phyloP scores from a whole-genome alignment of 2,797 vertebrate species.

The Rhinoraja longicauda region DNA sequence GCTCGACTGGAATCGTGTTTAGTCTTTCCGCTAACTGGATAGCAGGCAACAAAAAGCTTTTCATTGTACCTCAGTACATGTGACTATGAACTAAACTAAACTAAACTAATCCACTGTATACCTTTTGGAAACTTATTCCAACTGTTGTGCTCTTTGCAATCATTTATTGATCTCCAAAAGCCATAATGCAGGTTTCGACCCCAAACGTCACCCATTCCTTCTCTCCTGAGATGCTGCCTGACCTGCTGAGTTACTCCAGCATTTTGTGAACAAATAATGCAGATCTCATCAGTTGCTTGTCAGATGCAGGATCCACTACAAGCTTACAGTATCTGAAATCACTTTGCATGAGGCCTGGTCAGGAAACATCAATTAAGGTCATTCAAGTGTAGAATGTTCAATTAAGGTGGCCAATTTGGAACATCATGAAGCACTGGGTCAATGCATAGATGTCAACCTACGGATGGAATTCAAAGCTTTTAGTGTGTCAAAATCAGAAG shows the following conservation, averaged over 20 bases:
- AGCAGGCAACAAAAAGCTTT: too few relatives aligned
- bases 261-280: too few relatives aligned
- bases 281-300: background rate
- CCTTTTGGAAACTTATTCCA: background rate
- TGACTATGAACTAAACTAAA: too few relatives aligned
- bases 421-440: background rate
- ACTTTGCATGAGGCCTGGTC: background rate
- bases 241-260: too few relatives aligned
- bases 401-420: slow-evolving; percentile 2
- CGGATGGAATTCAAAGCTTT: background rate
- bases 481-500: background rate
- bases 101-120: background rate
- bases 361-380: background rate
- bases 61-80: too few relatives aligned
- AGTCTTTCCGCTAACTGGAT: too few relatives aligned
- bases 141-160: background rate
- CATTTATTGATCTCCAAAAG: background rate
- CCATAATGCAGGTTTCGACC: too few relatives aligned
- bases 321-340: background rate
- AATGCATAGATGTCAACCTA: background rate
- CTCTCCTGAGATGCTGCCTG: too few relatives aligned
- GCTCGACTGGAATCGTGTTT: too few relatives aligned
- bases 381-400: background rate
- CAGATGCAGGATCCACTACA: background rate
- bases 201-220: too few relatives aligned